These are phyloP conservation scores for Philaenus spumarius DNA, from an alignment of 1,140 invertebrate species.

Conservation along the genomic window DNA sequence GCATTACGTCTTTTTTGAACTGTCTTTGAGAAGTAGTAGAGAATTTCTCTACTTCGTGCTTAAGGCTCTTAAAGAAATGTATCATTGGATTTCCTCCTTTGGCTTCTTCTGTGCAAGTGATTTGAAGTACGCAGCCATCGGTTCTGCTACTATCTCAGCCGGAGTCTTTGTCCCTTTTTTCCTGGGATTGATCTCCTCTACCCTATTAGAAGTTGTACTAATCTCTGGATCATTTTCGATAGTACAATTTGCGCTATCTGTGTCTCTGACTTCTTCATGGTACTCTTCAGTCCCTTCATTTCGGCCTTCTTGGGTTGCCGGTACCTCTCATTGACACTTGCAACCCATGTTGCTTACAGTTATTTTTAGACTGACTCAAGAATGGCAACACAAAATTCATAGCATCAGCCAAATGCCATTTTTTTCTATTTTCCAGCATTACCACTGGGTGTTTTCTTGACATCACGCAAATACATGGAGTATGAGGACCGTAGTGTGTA, in stretches of 20 bases:
- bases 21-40: too few relatives aligned
- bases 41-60: not conserved
- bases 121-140: not conserved
- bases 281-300: not conserved
- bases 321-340: not conserved
- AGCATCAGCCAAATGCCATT: slow-evolving; percentile 15
- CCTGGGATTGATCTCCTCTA: not conserved
- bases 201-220: not conserved
- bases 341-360: not conserved
- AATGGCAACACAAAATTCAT: slow-evolving; percentile 13
- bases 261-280: not conserved
- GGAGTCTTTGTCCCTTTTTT: not conserved
- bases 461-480: slow-evolving; percentile 4
- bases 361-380: slow-evolving; percentile 1
- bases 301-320: too few relatives aligned
- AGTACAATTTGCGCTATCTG: not conserved
- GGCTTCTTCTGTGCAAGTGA: not conserved
- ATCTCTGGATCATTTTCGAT: not conserved
- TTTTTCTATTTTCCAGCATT: slow-evolving; percentile 9
- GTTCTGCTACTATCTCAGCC: slow-evolving; percentile 7
- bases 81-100: slow-evolving; percentile 3
- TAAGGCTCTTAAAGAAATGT: not conserved
- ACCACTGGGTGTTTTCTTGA: slow-evolving; percentile 12
- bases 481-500: slow-evolving; percentile 10
- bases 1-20: too few relatives aligned